Conservation (phyloP, 2,797 vertebrate species). For the Avahi laniger region DNA sequence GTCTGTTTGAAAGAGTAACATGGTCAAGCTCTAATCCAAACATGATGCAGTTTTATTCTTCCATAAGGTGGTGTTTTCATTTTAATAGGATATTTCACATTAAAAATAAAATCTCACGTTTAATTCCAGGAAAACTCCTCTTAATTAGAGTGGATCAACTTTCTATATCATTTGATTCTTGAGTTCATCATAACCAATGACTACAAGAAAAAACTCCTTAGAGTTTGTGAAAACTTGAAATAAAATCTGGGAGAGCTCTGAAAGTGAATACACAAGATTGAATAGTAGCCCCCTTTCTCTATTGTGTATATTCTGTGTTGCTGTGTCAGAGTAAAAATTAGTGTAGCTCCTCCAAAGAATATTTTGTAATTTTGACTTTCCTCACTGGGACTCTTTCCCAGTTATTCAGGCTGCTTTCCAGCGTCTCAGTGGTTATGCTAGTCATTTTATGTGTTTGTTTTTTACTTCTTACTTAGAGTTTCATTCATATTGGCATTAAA, state of each 20-base stretch:
- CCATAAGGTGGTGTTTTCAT: constrained; percentile 24
- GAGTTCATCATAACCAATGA: background rate
- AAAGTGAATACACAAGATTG: background rate
- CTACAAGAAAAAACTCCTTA: constrained; percentile 3
- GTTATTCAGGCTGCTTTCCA: constrained; percentile 6
- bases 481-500: constrained; percentile 14
- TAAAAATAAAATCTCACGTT: background rate
- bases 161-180: constrained; percentile 16
- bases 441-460: constrained; percentile 9
- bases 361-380: constrained; percentile 36
- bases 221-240: constrained; percentile 38
- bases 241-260: background rate
- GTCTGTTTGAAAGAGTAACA: constrained; percentile 20
- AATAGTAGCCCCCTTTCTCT: background rate
- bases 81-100: constrained; percentile 45
- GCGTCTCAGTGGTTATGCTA: background rate
- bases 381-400: background rate
- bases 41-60: constrained; percentile 38
- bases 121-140: constrained; percentile 34
- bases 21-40: constrained; percentile 23
- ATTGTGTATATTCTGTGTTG: background rate
- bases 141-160: background rate
- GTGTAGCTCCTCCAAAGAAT: background rate
- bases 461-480: constrained; percentile 1
- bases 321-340: background rate